These are phyloP conservation scores for Drosophila nasuta DNA, from an alignment of 1,140 invertebrate genomes.

Conservation along the genomic window DNA sequence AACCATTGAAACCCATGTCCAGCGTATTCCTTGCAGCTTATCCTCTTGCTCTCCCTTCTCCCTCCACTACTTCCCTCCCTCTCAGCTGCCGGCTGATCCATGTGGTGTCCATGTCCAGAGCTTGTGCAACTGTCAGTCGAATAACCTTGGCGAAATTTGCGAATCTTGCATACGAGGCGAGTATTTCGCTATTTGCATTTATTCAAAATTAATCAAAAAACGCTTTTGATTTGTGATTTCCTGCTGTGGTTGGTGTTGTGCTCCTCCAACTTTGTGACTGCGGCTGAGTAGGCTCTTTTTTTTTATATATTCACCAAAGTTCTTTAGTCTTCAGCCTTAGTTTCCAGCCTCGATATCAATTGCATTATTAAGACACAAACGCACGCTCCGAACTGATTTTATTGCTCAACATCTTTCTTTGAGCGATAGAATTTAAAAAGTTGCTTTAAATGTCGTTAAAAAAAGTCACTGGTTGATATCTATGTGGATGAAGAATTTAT, in stretches of 20 bases:
- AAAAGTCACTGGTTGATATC: too few species aligned
- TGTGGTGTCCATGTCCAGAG: neutral
- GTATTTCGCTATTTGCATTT: conserved; percentile 66
- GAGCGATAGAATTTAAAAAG: neutral
- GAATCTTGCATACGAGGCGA: conserved; percentile 14
- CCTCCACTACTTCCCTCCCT: neutral
- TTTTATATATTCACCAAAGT: conserved; percentile 2
- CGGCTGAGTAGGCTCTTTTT: too few species aligned
- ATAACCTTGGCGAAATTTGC: conserved; percentile 53
- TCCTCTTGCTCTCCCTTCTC: neutral
- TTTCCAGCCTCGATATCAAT: neutral
- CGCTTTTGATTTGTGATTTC: conserved; percentile 63
- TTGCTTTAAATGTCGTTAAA: neutral
- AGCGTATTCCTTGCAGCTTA: neutral
- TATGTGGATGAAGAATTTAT: too few species aligned
- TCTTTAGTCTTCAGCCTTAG: neutral
- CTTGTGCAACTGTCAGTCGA: conserved; percentile 63
- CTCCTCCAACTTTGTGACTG: too few species aligned
- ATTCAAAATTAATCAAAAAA: conserved; percentile 71
- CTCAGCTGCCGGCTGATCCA: neutral
- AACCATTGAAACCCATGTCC: neutral
- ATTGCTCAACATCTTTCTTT: neutral
- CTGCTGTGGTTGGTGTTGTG: conserved; percentile 61
- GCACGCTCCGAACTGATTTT: neutral
- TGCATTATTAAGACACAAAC: conserved; percentile 7